A percentile compares a stretch with the other conserved stretches of the same genome.
Conservation (phyloP, 2,113 vertebrate genomes). For the Boulengeromyrus knoepffleri region DNA sequence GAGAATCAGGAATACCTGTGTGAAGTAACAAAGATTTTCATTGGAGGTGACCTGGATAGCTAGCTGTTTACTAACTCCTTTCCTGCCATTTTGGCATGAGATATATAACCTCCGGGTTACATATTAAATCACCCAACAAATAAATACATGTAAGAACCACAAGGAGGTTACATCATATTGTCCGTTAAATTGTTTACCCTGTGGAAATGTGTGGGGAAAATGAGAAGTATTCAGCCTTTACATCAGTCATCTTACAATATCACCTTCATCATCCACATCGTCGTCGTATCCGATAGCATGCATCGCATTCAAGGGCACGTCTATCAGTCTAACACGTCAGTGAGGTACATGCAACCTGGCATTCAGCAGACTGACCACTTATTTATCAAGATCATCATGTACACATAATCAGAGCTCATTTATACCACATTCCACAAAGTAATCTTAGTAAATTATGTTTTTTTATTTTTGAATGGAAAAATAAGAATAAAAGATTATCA, state of each 20-base stretch:
- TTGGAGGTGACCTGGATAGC: background rate
- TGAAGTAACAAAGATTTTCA: background rate
- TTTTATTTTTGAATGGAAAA: background rate
- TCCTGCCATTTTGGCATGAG: background rate
- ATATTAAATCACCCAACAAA: background rate
- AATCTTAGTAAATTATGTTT: background rate
- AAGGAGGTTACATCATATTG: background rate
- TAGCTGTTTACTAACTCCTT: background rate
- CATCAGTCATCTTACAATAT: background rate
- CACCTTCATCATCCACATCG: background rate
- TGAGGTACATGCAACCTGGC: background rate
- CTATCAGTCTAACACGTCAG: background rate
- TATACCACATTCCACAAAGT: background rate
- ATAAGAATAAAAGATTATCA: background rate
- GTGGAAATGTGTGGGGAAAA: background rate
- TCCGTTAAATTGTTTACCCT: background rate
- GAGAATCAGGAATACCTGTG: background rate
- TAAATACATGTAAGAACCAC: background rate
- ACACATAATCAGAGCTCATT: background rate
- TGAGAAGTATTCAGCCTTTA: background rate
- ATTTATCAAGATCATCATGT: background rate
- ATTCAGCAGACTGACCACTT: background rate
- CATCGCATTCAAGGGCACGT: slow-evolving; percentile 1
- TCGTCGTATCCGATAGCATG: slow-evolving; percentile 2
- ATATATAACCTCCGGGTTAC: background rate